A percentile compares a stretch with the other conserved stretches of the same genome.
phyloP scores from a whole-genome alignment of 2,113 vertebrate species.

The Strix aluco region DNA sequence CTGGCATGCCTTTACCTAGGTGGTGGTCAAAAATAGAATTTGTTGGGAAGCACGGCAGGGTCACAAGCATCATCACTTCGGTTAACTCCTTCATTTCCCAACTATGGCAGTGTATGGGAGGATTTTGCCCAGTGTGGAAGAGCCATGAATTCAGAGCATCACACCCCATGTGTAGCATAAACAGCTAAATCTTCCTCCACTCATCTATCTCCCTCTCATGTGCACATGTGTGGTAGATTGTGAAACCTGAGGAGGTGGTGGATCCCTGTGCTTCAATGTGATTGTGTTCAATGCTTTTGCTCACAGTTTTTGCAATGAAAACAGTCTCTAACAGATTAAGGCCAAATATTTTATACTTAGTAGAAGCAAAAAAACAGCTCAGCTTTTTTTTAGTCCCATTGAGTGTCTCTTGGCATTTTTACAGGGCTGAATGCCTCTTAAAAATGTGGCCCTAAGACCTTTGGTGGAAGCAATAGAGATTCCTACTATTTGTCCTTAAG shows the following conservation, averaged over 20 bases:
- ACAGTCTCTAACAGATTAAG: background rate
- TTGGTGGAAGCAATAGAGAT: background rate
- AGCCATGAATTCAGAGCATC: background rate
- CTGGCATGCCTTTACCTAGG: background rate
- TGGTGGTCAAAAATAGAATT: background rate
- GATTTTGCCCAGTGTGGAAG: background rate
- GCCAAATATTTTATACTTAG: background rate
- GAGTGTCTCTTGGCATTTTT: background rate
- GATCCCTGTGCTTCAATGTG: background rate
- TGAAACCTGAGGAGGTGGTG: background rate
- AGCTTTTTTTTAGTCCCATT: background rate
- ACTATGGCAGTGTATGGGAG: background rate
- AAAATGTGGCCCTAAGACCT: background rate
- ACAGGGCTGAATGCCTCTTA: background rate
- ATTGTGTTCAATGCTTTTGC: background rate
- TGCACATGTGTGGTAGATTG: fast-evolving
- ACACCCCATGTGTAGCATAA: fast-evolving
- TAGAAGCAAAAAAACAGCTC: background rate
- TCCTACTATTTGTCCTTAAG: background rate
- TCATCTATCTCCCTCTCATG: background rate
- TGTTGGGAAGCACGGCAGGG: background rate
- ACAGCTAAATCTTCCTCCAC: background rate
- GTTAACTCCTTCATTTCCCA: background rate
- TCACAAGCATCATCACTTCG: fast-evolving
- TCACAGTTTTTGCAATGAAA: background rate